Percentiles rank a stretch among this genome's conserved stretches.
These are phyloP conservation scores for Melipona quadrifasciata DNA, from an alignment of 1,140 invertebrate species.

Conservation along the genomic window DNA sequence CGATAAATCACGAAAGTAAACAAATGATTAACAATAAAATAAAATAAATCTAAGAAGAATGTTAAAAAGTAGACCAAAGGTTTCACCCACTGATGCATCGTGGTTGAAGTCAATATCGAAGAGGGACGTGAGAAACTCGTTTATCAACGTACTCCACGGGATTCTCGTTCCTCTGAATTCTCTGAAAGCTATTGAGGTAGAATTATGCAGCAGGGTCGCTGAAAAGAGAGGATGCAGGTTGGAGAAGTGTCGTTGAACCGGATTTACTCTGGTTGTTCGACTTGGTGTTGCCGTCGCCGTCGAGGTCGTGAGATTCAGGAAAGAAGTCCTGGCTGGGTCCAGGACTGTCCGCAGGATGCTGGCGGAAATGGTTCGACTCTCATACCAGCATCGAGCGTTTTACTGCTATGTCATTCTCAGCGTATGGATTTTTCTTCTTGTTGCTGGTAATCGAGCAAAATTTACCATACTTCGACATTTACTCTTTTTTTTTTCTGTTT, in stretches of 20 bases:
- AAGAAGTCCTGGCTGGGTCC: slow-evolving; percentile 5
- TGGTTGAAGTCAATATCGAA: slow-evolving; percentile 1
- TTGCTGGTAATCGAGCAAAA: slow-evolving; percentile 83
- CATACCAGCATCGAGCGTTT: slow-evolving; percentile 88
- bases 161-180: not conserved
- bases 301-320: slow-evolving; percentile 21
- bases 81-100: not conserved
- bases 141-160: not conserved
- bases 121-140: not conserved
- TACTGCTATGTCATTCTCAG: slow-evolving; percentile 90
- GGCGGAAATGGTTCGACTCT: slow-evolving; percentile 85
- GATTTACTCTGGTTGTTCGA: slow-evolving; percentile 20
- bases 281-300: slow-evolving; percentile 27
- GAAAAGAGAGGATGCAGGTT: slow-evolving; percentile 41
- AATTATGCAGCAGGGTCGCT: not conserved
- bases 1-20: not conserved
- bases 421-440: slow-evolving; percentile 89
- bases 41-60: slow-evolving; percentile 14
- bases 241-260: slow-evolving; percentile 32
- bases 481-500: not conserved
- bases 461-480: not conserved
- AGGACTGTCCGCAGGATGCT: slow-evolving; percentile 70
- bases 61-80: not conserved
- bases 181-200: not conserved
- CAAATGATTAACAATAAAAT: not conserved